phyloP scores from a whole-genome alignment of 2,113 vertebrate genomes.

The Alexandromys fortis region DNA sequence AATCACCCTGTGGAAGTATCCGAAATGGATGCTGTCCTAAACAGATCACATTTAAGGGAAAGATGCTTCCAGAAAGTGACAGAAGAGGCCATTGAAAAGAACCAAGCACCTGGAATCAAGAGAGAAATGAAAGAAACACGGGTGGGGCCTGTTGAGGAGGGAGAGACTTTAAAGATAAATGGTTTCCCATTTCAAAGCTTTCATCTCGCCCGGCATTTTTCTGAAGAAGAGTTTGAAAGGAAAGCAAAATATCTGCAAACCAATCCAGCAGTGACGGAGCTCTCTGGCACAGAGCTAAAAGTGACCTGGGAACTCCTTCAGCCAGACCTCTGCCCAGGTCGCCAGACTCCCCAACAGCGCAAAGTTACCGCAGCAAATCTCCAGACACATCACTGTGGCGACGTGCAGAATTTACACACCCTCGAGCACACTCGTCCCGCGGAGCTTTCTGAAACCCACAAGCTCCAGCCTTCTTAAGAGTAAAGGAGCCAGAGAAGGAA shows the following conservation, averaged over 20 bases:
- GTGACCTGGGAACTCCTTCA: neutral
- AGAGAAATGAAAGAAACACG: conserved; percentile 24
- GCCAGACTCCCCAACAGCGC: neutral
- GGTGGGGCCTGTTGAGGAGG: neutral
- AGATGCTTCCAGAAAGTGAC: neutral
- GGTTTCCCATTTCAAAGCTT: conserved; percentile 51
- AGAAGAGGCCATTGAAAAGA: neutral
- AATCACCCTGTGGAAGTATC: neutral
- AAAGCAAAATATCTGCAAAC: neutral
- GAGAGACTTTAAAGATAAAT: conserved; percentile 18
- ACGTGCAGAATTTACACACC: neutral
- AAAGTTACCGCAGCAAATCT: neutral
- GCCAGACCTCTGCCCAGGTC: neutral
- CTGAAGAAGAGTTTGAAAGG: conserved; percentile 26
- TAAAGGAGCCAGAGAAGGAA: neutral
- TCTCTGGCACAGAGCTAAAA: neutral
- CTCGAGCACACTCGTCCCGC: rapidly evolving
- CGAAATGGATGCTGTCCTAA: neutral
- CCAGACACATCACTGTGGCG: rapidly evolving
- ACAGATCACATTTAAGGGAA: neutral
- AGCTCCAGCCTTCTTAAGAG: neutral
- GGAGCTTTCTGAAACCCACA: neutral
- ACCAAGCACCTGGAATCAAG: neutral
- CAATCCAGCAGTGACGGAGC: neutral
- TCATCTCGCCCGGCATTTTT: conserved; percentile 28